phyloP scores from a whole-genome alignment of 2,113 vertebrate species.

The Ellobius talpinus region DNA sequence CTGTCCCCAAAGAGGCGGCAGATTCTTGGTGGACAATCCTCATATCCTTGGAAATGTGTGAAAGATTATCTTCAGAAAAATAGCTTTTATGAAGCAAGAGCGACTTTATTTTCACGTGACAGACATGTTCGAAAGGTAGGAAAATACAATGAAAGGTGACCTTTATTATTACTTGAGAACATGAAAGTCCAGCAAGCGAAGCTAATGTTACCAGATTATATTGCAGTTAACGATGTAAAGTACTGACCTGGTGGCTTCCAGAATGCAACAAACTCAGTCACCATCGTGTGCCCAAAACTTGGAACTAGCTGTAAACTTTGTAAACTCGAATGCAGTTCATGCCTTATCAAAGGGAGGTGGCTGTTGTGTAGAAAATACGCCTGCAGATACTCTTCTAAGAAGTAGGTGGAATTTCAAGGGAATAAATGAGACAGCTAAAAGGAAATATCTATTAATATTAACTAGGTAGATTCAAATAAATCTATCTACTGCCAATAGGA shows the following conservation, averaged over 20 bases:
- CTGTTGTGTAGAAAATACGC: not conserved
- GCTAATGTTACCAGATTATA: conserved; percentile 83
- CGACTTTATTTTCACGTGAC: conserved; percentile 67
- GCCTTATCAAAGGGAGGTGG: not conserved
- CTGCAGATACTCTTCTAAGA: not conserved
- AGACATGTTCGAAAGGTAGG: conserved; percentile 97
- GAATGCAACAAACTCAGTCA: not conserved
- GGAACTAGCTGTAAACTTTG: not conserved
- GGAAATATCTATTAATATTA: not conserved
- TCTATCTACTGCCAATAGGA: not conserved
- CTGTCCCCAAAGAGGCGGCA: conserved; percentile 60
- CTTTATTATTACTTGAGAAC: conserved; percentile 78
- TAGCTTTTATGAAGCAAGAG: conserved; percentile 76
- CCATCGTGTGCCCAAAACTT: not conserved
- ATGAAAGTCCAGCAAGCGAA: conserved; percentile 1
- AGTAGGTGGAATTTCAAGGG: not conserved
- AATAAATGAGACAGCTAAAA: not conserved
- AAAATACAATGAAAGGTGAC: conserved; percentile 74
- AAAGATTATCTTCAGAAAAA: conserved; percentile 81
- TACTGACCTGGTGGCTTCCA: not conserved
- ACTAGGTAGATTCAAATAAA: conserved; percentile 1
- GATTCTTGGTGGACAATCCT: conserved; percentile 61
- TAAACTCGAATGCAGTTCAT: not conserved
- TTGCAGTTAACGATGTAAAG: conserved; percentile 76
- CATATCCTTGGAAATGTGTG: conserved; percentile 55